Evolutionary conservation across 2,797 vertebrate species (phyloP).

Genomic region (Smutsia gigantea): DNA sequence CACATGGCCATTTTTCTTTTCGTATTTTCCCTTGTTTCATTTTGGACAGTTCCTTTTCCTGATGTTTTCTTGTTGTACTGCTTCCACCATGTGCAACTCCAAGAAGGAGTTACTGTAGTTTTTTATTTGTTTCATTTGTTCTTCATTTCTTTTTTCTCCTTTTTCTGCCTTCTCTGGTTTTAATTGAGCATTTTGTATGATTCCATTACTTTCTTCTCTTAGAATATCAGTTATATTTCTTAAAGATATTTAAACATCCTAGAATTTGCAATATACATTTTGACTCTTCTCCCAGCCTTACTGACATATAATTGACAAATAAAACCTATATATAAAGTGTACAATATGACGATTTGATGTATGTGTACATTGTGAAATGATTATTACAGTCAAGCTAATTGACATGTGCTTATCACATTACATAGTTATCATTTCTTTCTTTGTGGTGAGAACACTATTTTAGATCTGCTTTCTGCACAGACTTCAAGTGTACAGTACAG

Average conservation of each 20-base stretch:
- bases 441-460: not conserved
- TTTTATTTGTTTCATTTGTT: not conserved
- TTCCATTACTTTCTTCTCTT: not conserved
- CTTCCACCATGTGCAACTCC: not conserved
- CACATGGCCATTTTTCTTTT: not conserved
- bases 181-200: not conserved
- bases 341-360: not conserved
- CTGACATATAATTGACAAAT: not conserved
- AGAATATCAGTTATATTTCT: not conserved
- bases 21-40: not conserved
- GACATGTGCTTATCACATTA: not conserved
- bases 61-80: not conserved
- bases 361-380: not conserved
- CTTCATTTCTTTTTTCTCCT: not conserved
- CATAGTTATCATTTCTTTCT: not conserved
- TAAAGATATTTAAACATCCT: not conserved
- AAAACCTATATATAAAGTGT: not conserved
- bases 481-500: not conserved
- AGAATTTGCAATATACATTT: not conserved
- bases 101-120: not conserved
- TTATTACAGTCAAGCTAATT: not conserved
- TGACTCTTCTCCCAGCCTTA: not conserved
- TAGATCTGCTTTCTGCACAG: not conserved
- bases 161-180: not conserved
- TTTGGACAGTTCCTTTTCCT: not conserved